Evolutionary conservation across 2,797 vertebrate genomes (phyloP), one percentile per base, ranked within the genome.

Genomic region (Sebastes itinus): DNA sequence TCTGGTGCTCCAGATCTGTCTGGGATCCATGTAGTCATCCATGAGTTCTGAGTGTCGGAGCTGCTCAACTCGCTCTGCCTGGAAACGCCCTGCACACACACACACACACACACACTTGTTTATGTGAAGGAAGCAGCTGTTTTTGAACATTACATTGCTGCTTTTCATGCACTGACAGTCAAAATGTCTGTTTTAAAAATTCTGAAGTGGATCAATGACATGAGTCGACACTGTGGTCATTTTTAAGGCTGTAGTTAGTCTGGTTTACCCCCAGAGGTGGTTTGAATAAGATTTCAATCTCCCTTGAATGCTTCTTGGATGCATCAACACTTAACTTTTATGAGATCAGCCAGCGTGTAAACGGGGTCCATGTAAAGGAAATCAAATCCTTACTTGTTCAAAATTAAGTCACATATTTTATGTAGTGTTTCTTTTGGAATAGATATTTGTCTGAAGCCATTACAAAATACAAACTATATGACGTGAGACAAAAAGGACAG

Each of bases 1-100:
- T 84, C 95, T 96, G 59, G 97, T 98, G 30, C 96, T 98, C 98
- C 97, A 97, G 0, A 94, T 91, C 67, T 96, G 92, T 77, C 96
- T 96, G 64, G 95, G 79, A 13, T 98, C 97, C 95, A 97, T 84
- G 75, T 96, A 96, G 28, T 98, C 94, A 2, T 97, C 96, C 61
- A 95, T 88, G 65, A 96, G 93, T 83, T 97, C 97, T 3, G 95
- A 91, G 71, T 96, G 96, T 92, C 95, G 96, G 80, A 96, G 92
- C 63, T 97, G 89, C 33, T 97, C 96, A 30, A 96, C 92, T 23
- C 95, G 95, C 71, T 98, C 96, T 4, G 95, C 95, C 65, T 97
- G 97, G 91, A 99, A 98, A 81, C 95, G 94, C 12, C 97, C 98
- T 90, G 54, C 16, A 33, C 7, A 62, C 68, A 70, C 67, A 66